These are phyloP conservation scores for Cheilosia impressa DNA, from an alignment of 2,888 invertebrate species.

Conservation along the genomic window DNA sequence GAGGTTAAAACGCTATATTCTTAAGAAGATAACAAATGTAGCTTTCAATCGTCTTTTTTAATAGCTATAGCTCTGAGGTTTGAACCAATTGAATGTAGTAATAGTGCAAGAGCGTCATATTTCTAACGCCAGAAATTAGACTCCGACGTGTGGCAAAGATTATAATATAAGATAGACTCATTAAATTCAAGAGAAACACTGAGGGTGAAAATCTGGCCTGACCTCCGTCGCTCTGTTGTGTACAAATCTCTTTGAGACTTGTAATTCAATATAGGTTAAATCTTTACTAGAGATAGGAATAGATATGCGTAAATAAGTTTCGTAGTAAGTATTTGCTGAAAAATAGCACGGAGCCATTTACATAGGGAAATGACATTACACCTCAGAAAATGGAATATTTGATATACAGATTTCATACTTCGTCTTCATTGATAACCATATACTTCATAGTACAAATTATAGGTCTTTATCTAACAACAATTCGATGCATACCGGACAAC, in stretches of 20 bases:
- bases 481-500: too few species aligned
- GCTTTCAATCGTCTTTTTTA: too few species aligned
- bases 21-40: not conserved
- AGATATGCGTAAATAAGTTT: too few species aligned
- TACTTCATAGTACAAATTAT: too few species aligned
- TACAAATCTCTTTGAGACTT: not conserved
- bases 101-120: slow-evolving; percentile 23
- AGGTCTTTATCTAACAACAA: too few species aligned
- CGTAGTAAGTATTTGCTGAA: too few species aligned
- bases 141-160: slow-evolving; percentile 50
- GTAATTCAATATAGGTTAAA: not conserved
- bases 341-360: too few species aligned
- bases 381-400: too few species aligned
- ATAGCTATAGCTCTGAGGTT: not conserved
- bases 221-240: not conserved
- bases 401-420: too few species aligned
- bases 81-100: not conserved
- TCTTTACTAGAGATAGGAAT: too few species aligned
- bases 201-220: not conserved
- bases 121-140: slow-evolving; percentile 27
- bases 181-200: not conserved
- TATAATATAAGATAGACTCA: slow-evolving; percentile 12
- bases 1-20: not conserved
- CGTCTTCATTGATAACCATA: too few species aligned
- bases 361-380: too few species aligned